Base-by-base conservation (phyloP, 2,888 invertebrate species). In the Drosophila monieri region DNA sequence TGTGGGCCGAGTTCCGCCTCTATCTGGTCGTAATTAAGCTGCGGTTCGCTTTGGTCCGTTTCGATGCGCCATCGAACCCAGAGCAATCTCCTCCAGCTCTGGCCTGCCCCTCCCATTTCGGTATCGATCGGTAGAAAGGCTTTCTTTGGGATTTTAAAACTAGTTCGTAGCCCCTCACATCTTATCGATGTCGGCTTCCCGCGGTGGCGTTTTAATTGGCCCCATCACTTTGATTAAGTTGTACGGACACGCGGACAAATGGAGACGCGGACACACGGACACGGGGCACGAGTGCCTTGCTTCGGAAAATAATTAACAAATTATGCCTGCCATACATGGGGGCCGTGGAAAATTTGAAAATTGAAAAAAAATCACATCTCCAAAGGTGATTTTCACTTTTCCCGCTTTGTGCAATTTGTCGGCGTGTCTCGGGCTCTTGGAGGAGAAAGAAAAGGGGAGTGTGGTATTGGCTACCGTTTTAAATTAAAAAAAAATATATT, bases 161-260 rank as follows among this genome's bases (percentile, higher is more conserved):
- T 85, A 81, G 81, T 87, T 79, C 85, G 27, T 27, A 27, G 27
- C 27, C 27, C 27, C 27, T 27, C 9, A 27, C 27, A 27, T 27
- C 27, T 27, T 27, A 27, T 27, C 27, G 71, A 32, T 43, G 60
- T 27, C 61, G 67, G 80, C 78, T 67, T 68, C 83, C 87, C 78
- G 76, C 66, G 85, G 89, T 80, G 89, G 73, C 73, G 77, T 87
- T 88, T 90, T 89, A 89, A 89, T 88, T 89, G 84, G 81, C 74
- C 78, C 80, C 85, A 84, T 86, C 78, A 79, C 78, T 77, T 88
- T 89, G 89, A 89, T 89, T 90, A 79, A 90, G 89, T 89, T 90
- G 89, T 89, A 76, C 27, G 88, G 76, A 35, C 35, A n/a, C n/a
- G 35, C 35, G n/a, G 32, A 35, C 30, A 30, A 21, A 21, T 21